Percentiles rank a stretch among this genome's conserved stretches.
phyloP scores from a whole-genome alignment of 2,113 vertebrate species.

The Astatotilapia flaviijosephi region DNA sequence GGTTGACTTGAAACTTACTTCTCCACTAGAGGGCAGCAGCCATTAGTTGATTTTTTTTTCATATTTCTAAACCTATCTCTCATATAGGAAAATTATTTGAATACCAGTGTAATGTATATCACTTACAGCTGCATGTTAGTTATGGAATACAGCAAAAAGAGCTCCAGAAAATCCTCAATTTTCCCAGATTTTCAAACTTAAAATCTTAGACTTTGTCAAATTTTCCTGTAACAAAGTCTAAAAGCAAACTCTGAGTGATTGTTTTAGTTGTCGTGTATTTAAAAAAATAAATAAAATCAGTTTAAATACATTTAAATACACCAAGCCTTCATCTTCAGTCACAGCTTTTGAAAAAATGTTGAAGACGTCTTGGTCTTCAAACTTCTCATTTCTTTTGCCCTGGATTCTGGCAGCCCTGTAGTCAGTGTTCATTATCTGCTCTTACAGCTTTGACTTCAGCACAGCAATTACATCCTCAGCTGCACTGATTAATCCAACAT shows the following conservation, averaged over 20 bases:
- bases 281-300: neutral
- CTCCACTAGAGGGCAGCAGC: slow-evolving; percentile 62
- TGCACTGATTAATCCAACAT: slow-evolving; percentile 73
- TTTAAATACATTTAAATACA: neutral
- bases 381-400: slow-evolving; percentile 51
- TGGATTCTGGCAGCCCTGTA: slow-evolving; percentile 60
- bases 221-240: neutral
- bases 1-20: neutral
- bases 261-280: neutral
- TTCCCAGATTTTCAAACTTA: neutral
- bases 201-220: neutral
- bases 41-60: slow-evolving; percentile 8
- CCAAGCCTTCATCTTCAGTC: neutral
- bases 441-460: slow-evolving; percentile 72
- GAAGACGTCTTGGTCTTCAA: slow-evolving; percentile 32
- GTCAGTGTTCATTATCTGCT: slow-evolving; percentile 71
- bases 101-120: neutral
- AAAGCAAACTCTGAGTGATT: neutral
- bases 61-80: neutral
- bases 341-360: neutral
- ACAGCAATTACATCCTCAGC: slow-evolving; percentile 74
- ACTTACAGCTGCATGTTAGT: neutral
- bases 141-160: neutral
- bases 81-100: neutral
- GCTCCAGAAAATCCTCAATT: neutral